Evolutionary conservation across 2,888 invertebrate genomes (phyloP).

Genomic region (Drosophila setosimentum): DNA sequence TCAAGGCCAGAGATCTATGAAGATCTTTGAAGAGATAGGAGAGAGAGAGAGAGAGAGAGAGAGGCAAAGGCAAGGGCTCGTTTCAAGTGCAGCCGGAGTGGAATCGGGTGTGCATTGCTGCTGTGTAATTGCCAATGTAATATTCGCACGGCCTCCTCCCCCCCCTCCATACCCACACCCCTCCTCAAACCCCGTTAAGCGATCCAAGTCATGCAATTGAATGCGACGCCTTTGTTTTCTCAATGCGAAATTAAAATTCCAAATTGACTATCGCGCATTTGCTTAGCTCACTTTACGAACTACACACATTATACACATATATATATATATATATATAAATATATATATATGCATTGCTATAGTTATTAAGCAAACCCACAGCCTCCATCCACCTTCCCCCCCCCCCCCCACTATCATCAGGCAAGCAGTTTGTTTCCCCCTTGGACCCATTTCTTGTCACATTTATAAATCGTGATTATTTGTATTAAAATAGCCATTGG

Average conservation of each 20-base stretch:
- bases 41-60: neutral
- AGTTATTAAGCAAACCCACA: conserved; percentile 27
- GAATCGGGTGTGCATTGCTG: conserved; percentile 8
- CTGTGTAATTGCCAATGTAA: conserved; percentile 63
- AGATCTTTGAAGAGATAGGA: neutral
- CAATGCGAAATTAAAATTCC: conserved; percentile 79
- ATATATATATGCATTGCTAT: neutral
- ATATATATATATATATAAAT: neutral
- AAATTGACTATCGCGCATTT: conserved; percentile 59
- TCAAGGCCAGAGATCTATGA: conserved; percentile 42
- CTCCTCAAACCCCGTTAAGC: neutral
- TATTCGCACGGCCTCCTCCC: conserved; percentile 43
- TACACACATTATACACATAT: neutral
- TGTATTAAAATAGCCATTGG: conserved; percentile 34
- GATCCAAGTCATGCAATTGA: conserved; percentile 59
- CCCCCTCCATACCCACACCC: conserved; percentile 6
- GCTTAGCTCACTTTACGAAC: conserved; percentile 52
- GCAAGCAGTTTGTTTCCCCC: neutral
- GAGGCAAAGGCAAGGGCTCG: neutral
- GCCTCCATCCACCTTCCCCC: neutral
- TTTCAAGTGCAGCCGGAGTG: neutral
- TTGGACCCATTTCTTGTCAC: neutral
- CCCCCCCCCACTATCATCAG: neutral
- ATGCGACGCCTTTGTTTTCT: conserved; percentile 76
- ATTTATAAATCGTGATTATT: conserved; percentile 29